Base-by-base conservation (phyloP, 2,113 vertebrate genomes). In the Aptenodytes forsteri region DNA sequence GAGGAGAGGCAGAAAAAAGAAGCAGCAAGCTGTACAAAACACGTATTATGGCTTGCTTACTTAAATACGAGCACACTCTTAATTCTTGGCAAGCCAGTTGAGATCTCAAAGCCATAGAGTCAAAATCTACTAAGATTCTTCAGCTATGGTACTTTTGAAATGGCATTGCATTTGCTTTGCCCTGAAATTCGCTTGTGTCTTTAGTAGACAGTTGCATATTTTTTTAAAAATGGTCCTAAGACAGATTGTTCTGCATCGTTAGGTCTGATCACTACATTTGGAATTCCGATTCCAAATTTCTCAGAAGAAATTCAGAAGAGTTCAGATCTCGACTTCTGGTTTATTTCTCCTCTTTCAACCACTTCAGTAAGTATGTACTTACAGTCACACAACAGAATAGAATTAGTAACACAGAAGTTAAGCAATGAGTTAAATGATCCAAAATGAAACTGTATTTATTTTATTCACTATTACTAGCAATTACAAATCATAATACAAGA, bases 401-500 rank as follows among this genome's bases (percentile, higher is more conserved):
- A 81, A 50, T 27, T 42, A 76, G 54, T 9, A 18, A 50, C 23
- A 62, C 3, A 47, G 32, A 54, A 64, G 61, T 44, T n/a, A 73
- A 55, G 66, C 67, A 69, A 65, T 16, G 78, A 87, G 78, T 95
- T 93, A 92, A 95, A 77, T 7, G 47, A 77, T 59, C 58, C 61
- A 62, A 87, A 87, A 89, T 6, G 30, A 85, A 32, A 46, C 50
- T n/a, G 64, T 76, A 36, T 88, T 95, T 92, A 93, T 94, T 95
- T 87, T 72, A 58, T 30, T 65, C 55, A 55, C 58, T 90, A 87
- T 78, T 66, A 89, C 52, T 79, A 97, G 92, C 84, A 96, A 90
- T 98, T 94, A 95, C 86, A 91, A 96, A 95, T 88, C 83, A 67
- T 70, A 91, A 92, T 50, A 83, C 80, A 76, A 96, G 96, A 90